Conservation (phyloP, 2,888 invertebrate genomes). For the Drosophila koepferae region DNA sequence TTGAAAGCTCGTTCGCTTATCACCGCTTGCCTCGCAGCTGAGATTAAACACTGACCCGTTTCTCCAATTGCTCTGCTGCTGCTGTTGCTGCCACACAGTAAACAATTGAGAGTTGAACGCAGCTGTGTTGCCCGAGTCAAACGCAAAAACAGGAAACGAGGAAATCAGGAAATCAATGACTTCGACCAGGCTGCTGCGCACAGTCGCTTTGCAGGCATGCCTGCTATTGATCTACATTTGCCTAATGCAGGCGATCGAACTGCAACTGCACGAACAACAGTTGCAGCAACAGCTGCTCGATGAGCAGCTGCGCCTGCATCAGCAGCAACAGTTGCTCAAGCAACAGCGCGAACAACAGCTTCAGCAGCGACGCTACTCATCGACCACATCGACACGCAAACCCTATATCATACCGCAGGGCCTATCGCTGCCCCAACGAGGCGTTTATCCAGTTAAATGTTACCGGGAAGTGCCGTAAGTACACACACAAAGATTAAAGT, state of each 20-base stretch:
- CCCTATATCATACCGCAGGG: conserved; percentile 75
- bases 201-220: conserved; percentile 59
- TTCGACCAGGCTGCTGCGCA: conserved; percentile 66
- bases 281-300: conserved; percentile 59
- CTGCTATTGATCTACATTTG: conserved; percentile 71
- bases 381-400: conserved; percentile 78
- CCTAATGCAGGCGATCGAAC: conserved; percentile 61
- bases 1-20: conserved; percentile 68
- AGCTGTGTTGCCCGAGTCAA: conserved; percentile 26
- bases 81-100: conserved; percentile 49
- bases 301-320: conserved; percentile 55
- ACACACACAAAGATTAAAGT: not conserved
- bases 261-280: conserved; percentile 64
- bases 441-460: conserved; percentile 78
- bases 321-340: conserved; percentile 51
- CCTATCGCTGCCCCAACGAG: conserved; percentile 73
- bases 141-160: conserved; percentile 1
- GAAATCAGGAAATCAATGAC: not conserved
- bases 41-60: conserved; percentile 67
- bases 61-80: conserved; percentile 37
- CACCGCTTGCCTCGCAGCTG: conserved; percentile 46
- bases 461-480: conserved; percentile 82
- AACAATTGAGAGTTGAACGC: conserved; percentile 58
- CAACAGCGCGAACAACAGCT: conserved; percentile 64
- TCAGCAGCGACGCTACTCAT: conserved; percentile 62